Percentiles rank a stretch among this genome's conserved stretches.
Conservation (phyloP, 2,113 vertebrate species). For the Myotis davidii region DNA sequence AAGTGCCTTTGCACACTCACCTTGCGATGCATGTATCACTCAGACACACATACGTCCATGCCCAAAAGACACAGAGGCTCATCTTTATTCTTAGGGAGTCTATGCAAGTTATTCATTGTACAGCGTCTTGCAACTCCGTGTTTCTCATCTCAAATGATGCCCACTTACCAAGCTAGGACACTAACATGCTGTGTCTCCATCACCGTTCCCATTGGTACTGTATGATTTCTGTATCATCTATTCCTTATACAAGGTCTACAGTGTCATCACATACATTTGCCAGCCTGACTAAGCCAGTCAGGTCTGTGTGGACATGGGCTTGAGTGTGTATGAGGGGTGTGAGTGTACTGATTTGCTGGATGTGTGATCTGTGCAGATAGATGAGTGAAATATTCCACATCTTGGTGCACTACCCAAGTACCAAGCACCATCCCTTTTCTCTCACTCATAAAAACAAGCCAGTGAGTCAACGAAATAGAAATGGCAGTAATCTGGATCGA, state of each 20-base stretch:
- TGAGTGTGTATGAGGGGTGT: background rate
- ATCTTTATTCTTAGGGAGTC: background rate
- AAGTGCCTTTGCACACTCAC: background rate
- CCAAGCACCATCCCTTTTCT: background rate
- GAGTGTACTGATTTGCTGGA: background rate
- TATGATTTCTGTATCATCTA: background rate
- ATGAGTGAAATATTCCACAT: background rate
- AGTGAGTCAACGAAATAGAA: background rate
- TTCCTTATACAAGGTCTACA: background rate
- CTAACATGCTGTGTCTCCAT: background rate
- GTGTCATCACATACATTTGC: background rate
- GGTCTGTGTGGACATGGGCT: background rate
- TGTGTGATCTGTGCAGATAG: background rate
- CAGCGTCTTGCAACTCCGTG: background rate
- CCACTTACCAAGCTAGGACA: background rate
- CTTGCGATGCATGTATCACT: accelerated
- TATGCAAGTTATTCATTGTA: background rate
- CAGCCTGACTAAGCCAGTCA: background rate
- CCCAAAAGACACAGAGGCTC: background rate
- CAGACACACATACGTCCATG: background rate
- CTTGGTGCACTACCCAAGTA: background rate
- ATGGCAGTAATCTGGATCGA: background rate
- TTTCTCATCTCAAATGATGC: background rate
- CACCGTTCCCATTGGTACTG: background rate
- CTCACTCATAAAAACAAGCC: background rate